phyloP scores from a whole-genome alignment of 2,797 vertebrate species.

The Gymnothorax reevesii region DNA sequence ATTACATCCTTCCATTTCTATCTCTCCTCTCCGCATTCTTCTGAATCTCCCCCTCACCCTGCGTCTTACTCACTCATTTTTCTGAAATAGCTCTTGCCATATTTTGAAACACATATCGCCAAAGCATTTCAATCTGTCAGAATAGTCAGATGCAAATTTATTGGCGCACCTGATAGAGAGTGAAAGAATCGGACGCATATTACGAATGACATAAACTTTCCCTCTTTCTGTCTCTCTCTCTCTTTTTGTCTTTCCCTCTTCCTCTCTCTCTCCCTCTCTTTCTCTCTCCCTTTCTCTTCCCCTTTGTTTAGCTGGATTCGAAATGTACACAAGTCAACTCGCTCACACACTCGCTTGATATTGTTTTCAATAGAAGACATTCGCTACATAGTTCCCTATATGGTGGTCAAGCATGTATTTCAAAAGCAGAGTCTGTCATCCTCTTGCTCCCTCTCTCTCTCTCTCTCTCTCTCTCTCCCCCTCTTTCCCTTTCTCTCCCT shows the following conservation, averaged over 20 bases:
- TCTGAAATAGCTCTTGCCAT: not conserved
- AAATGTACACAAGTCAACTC: not conserved
- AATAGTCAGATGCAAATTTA: no score
- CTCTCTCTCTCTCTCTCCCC: not conserved
- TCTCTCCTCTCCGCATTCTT: no score
- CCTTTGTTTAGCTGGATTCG: not conserved
- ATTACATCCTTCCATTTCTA: no score
- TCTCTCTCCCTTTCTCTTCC: not conserved
- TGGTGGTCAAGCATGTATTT: not conserved
- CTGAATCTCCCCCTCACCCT: not conserved
- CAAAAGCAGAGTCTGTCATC: not conserved
- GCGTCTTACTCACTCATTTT: not conserved
- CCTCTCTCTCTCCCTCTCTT: conserved; percentile 19
- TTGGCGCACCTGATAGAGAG: no score
- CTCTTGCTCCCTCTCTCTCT: not conserved
- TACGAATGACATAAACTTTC: not conserved
- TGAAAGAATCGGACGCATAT: not conserved
- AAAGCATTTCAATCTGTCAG: no score
- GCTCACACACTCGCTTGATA: no score
- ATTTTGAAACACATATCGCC: not conserved
- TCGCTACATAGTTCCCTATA: not conserved
- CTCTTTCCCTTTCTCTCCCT: not conserved
- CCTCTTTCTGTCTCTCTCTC: not conserved
- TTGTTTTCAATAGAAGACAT: no score
- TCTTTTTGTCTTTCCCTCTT: not conserved